phyloP scores from a whole-genome alignment of 2,797 vertebrate species.

The Pelodytes ibericus region DNA sequence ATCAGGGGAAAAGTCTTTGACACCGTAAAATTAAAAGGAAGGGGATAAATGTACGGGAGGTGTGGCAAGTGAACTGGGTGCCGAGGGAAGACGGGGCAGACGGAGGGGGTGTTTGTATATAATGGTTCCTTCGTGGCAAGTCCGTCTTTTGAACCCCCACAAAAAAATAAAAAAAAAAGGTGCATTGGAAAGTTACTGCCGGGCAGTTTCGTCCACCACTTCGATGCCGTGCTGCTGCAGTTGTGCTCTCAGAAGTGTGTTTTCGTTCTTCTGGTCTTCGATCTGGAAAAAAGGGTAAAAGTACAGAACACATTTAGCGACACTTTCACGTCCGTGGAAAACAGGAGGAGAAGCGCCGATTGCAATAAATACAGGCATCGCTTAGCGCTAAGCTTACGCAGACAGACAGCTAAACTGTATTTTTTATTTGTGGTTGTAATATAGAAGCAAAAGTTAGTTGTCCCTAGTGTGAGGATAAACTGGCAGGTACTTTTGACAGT shows the following conservation, averaged over 20 bases:
- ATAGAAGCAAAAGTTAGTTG: too few relatives aligned
- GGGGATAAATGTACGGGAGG: constrained; percentile 13
- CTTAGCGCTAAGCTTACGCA: too few relatives aligned
- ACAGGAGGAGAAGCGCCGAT: too few relatives aligned
- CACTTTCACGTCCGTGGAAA: too few relatives aligned
- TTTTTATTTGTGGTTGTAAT: too few relatives aligned
- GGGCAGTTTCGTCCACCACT: constrained; percentile 73
- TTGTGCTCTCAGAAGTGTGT: constrained; percentile 81
- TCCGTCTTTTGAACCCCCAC: neutral
- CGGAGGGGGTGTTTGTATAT: constrained; percentile 17
- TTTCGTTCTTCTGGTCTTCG: constrained; percentile 88
- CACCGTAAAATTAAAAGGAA: constrained; percentile 23
- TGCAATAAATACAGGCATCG: too few relatives aligned
- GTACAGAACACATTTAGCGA: too few relatives aligned
- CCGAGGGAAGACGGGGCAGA: neutral
- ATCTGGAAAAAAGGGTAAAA: constrained; percentile 69
- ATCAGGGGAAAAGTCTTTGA: constrained; percentile 32
- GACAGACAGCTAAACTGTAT: too few relatives aligned
- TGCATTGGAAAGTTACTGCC: constrained; percentile 69
- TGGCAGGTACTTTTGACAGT: too few relatives aligned
- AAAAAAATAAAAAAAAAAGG: neutral
- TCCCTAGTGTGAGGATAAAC: too few relatives aligned
- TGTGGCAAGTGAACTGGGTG: constrained; percentile 18
- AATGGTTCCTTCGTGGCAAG: constrained; percentile 18
- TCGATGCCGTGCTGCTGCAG: constrained; percentile 85